These are phyloP conservation scores for Sebastes glaucus DNA, from an alignment of 2,797 vertebrate genomes.

Conservation along the genomic window DNA sequence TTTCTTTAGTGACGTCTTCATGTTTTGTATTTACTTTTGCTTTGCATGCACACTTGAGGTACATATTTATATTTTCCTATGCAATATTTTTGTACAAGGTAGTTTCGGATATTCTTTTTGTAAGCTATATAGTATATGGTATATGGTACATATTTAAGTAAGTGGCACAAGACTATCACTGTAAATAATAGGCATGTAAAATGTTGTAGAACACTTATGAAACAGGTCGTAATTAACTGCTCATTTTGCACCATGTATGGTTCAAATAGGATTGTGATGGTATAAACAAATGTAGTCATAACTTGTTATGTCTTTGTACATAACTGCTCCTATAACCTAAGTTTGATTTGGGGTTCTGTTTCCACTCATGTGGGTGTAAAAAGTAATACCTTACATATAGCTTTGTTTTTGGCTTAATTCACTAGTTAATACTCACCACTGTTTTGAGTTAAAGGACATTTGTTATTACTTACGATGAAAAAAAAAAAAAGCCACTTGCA, in stretches of 20 bases:
- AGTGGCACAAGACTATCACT: not conserved
- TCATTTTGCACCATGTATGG: not conserved
- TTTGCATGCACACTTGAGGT: not conserved
- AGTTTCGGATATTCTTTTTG: not conserved
- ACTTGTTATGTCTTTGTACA: not conserved
- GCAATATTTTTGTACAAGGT: not conserved
- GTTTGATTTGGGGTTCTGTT: not conserved
- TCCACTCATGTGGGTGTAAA: not conserved
- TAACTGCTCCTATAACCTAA: not conserved
- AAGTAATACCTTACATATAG: not conserved
- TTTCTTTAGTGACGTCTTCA: not conserved
- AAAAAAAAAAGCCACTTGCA: not conserved
- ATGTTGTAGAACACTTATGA: not conserved
- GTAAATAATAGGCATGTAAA: not conserved
- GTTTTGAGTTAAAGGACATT: not conserved
- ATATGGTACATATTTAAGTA: not conserved
- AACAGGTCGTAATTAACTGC: not conserved
- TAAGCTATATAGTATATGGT: too few relatives aligned
- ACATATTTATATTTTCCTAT: not conserved
- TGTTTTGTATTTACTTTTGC: not conserved
- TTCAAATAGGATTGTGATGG: not conserved
- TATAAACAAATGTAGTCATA: not conserved
- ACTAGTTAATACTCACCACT: not conserved
- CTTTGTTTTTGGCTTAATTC: not conserved
- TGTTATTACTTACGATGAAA: not conserved